Evolutionary conservation across 2,797 vertebrate genomes (phyloP).

Genomic region (Melanotaenia boesemani): DNA sequence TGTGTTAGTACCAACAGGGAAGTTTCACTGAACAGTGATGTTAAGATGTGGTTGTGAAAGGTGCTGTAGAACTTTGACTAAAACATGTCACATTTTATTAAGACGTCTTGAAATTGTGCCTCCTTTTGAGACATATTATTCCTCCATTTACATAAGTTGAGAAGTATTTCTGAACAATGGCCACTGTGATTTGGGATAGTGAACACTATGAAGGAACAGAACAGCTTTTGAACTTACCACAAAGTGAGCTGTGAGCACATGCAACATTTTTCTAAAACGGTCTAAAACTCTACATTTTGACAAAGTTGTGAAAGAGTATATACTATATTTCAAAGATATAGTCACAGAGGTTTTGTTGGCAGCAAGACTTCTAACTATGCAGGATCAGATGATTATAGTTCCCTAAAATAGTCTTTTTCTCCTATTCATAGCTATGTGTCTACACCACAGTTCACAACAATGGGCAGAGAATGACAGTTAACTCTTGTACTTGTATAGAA

Average conservation of each 20-base stretch:
- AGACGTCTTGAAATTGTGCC: too few relatives aligned
- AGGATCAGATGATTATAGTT: constrained; percentile 61
- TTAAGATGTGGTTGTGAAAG: too few relatives aligned
- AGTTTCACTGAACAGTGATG: too few relatives aligned
- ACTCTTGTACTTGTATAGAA: constrained; percentile 63
- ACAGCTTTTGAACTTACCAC: too few relatives aligned
- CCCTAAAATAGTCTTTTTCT: constrained; percentile 62
- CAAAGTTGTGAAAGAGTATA: constrained; percentile 13
- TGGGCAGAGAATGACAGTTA: constrained; percentile 54
- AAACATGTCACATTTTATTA: too few relatives aligned
- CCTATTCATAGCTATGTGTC: constrained; percentile 61
- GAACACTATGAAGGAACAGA: too few relatives aligned
- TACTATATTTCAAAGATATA: constrained; percentile 37
- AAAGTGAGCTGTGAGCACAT: neutral
- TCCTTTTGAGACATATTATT: too few relatives aligned
- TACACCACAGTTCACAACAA: constrained; percentile 68
- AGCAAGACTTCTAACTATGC: constrained; percentile 52
- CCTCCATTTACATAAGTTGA: too few relatives aligned
- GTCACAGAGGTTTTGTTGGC: constrained; percentile 31
- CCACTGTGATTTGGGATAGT: too few relatives aligned
- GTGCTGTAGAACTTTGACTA: too few relatives aligned
- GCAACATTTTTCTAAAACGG: neutral
- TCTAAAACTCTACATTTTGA: constrained; percentile 13
- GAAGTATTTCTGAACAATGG: too few relatives aligned
- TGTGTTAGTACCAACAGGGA: too few relatives aligned